A percentile compares a stretch with the other conserved stretches of the same genome.
Evolutionary conservation across 2,113 vertebrate genomes (phyloP).

Genomic region (Melospiza melodia): DNA sequence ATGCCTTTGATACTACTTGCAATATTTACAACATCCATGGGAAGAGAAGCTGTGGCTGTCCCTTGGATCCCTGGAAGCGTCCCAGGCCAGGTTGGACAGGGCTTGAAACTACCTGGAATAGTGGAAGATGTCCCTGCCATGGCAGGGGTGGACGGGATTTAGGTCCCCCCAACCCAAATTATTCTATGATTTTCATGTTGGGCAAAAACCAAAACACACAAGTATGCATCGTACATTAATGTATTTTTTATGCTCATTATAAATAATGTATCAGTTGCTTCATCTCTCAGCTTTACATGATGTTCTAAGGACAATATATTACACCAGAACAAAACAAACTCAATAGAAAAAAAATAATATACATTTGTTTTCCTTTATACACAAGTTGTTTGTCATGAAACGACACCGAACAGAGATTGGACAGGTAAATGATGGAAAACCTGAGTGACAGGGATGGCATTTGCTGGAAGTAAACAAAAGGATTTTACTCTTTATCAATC

Average conservation of each 20-base stretch:
- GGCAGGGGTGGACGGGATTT: background rate
- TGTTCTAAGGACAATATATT: background rate
- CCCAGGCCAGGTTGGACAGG: background rate
- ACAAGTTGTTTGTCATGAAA: background rate
- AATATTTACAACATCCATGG: background rate
- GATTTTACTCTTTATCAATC: background rate
- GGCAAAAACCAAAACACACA: background rate
- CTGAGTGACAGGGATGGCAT: conserved; percentile 3
- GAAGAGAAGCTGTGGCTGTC: background rate
- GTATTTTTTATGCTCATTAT: background rate
- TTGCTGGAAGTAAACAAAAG: background rate
- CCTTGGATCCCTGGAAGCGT: background rate
- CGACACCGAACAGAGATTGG: background rate
- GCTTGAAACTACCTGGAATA: background rate
- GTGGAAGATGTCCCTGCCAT: background rate
- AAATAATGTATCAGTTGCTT: conserved; percentile 13
- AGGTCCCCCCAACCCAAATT: background rate
- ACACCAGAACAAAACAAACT: conserved; percentile 20
- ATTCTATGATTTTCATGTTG: background rate
- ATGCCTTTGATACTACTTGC: background rate
- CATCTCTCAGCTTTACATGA: background rate
- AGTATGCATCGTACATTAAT: background rate
- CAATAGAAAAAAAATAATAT: conserved; percentile 12
- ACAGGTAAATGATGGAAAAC: background rate
- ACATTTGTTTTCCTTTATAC: conserved; percentile 33